Evolutionary conservation across 2,113 vertebrate species (phyloP), one percentile per base, ranked within the genome.

Genomic region (Amazona guildingii): DNA sequence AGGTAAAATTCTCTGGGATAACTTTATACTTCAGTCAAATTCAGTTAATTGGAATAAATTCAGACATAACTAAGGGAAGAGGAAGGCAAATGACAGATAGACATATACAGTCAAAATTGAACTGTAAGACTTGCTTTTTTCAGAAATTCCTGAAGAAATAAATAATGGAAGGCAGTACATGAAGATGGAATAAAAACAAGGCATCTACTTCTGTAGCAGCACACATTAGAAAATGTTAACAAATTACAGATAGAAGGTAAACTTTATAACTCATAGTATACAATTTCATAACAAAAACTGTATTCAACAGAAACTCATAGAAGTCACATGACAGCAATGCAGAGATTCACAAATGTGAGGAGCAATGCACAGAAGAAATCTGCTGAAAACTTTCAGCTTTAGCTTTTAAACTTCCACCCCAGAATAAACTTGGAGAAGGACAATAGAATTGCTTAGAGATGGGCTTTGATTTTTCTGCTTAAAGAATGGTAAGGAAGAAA

Each of bases 71-170:
- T 68, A 35, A 81, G 49, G 31, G 37, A 59, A 94, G 68, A 77
- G 83, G 76, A 95, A 95, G 72, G 49, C 41, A 83, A 77, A 28
- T 86, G 79, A 93, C 79, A 94, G 88, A 83, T 17, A 94, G 94
- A 92, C 63, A 90, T 81, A 93, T 46, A 93, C 72, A 95, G 86
- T 90, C 29, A 86, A 90, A 95, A 94, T 93, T 69, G n/a, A 83
- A 64, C 67, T 41, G 5, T 54, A 76, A 80, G 18, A 10, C 21
- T 80, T 85, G 39, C 49, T 87, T 94, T 48, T 49, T 86, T 77
- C 59, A 73, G 90, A 94, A 91, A 88, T 88, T 93, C 72, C 79
- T 80, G 41, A 83, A 90, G 63, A 80, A 73, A 66, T 77, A 94
- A 95, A 88, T 62, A 90, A 86, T 63, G 31, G 41, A 77, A 88